Base-by-base conservation (phyloP, 2,113 vertebrate species). In the Cyanoliseus patagonus region DNA sequence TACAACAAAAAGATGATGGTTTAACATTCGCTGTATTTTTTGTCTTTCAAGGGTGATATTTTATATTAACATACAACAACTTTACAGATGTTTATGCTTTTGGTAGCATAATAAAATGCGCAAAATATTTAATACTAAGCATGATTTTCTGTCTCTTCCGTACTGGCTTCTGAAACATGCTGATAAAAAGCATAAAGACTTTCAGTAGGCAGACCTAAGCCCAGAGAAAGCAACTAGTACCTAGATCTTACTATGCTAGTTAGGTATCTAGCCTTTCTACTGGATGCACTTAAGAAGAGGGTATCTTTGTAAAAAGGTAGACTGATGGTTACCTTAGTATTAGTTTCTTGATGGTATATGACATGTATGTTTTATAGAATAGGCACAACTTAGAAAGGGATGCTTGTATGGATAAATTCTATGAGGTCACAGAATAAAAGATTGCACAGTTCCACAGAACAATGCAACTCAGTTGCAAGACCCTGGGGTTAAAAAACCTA, bases 321-420 rank as follows among this genome's bases (percentile, higher is more conserved):
- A 86, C 57, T 57, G 53, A 80, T 84, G 51, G 78, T 83, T 77
- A 52, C 22, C 63, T 91, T 78, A 37, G 62, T 57, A 61, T 91
- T 92, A 92, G 83, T 95, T 83, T 78, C 77, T 33, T 73, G 69
- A 9, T 47, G 22, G 46, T 96, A 86, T 78, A 66, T 93, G 82
- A 16, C 41, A 8, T 51, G 35, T 81, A 73, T 84, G 67, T 76
- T 91, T 97, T 97, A 63, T 67, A 46, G 44, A 66, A 69, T 61
- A 69, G 86, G 5, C 67, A 53, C 28, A 49, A 19, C 8, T 92
- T 86, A 91, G 95, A 70, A 72, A 76, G 33, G 44, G 15, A 13
- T 70, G 66, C 16, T 86, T 27, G 5, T 49, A 44, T 10, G 37
- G 66, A 75, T 86, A 66, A 96, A 78, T 41, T 62, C 53, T 88